Evolutionary conservation across 2,797 vertebrate genomes (phyloP).

Genomic region (Iguana delicatissima): DNA sequence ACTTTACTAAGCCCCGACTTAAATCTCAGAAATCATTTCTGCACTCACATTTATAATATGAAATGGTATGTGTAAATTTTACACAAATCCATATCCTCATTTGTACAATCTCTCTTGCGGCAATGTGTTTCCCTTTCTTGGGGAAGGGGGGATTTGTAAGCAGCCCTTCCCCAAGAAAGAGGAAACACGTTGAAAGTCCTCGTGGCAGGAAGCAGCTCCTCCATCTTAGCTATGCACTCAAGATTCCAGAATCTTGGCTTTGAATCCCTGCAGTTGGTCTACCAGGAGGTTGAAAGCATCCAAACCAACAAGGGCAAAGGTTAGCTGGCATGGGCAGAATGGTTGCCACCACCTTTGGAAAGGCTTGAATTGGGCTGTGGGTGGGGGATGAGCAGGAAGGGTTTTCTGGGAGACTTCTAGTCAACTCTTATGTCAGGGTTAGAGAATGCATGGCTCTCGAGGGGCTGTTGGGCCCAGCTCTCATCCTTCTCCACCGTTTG

Average conservation of each 20-base stretch:
- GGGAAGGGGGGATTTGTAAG: too few relatives aligned
- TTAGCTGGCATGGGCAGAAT: neutral
- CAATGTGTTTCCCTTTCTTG: neutral
- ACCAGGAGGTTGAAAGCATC: neutral
- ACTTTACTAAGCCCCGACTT: neutral
- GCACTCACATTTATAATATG: neutral
- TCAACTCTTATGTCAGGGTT: neutral
- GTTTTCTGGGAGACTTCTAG: neutral
- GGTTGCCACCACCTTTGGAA: neutral
- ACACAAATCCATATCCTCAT: neutral
- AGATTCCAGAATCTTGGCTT: conserved; percentile 35
- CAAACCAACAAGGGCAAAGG: neutral
- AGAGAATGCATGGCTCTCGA: neutral
- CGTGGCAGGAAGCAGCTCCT: neutral
- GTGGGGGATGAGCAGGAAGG: too few relatives aligned
- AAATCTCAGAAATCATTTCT: neutral
- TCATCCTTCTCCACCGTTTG: neutral
- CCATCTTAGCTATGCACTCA: neutral
- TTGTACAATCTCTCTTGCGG: neutral
- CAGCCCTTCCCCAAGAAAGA: too few relatives aligned
- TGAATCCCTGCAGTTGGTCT: conserved; percentile 26
- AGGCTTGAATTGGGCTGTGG: neutral
- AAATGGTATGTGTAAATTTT: neutral
- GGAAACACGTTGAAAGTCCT: too few relatives aligned
- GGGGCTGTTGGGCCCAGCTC: neutral